Base-by-base conservation (phyloP, 2,888 invertebrate genomes). In the Brassicogethes aeneus region DNA sequence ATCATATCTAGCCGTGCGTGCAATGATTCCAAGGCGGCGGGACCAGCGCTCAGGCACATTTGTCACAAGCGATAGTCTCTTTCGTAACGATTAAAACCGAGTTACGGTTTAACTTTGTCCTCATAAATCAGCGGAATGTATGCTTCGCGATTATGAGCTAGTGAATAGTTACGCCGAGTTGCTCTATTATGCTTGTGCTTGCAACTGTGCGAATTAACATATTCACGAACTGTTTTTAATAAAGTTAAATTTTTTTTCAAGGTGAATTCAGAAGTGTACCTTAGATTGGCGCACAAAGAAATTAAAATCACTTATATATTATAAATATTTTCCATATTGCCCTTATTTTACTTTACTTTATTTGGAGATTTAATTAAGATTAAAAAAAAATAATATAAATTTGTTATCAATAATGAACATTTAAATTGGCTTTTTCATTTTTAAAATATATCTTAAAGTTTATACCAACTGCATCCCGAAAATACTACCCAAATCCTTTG, bases 1-100 rank as follows among this genome's bases (percentile, higher is more conserved):
- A 45, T 47, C 43, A 45, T 41, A 41, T 41, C 40, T 36, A 45
- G 40, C 40, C 45, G 42, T 42, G 45, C 47, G 42, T 47, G 42
- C 44, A 44, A 10, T 23, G 23, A 10, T 23, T 23, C 23, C 23
- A 23, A 23, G 23, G 23, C 23, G 10, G 30, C 15, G 17, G 37
- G 42, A 37, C 36, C 42, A 46, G 42, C 37, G 41, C 37, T 36
- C 37, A 40, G 43, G 39, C 42, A 42, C 43, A 45, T 47, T 47
- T 45, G 47, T 47, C 45, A 41, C 47, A 43, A 45, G 41, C 43
- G 43, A 35, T 40, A 42, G 43, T 40, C 42, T 40, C 40, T 40
- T 23, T 39, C 15, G 37, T 43, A 37, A 47, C 43, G 41, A 45
- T 47, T 47, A 47, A 43, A 47, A 43, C 45, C 39, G 38, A 46